Evolutionary conservation across 1,140 invertebrate species (phyloP).

Genomic region (Phortica variegata): DNA sequence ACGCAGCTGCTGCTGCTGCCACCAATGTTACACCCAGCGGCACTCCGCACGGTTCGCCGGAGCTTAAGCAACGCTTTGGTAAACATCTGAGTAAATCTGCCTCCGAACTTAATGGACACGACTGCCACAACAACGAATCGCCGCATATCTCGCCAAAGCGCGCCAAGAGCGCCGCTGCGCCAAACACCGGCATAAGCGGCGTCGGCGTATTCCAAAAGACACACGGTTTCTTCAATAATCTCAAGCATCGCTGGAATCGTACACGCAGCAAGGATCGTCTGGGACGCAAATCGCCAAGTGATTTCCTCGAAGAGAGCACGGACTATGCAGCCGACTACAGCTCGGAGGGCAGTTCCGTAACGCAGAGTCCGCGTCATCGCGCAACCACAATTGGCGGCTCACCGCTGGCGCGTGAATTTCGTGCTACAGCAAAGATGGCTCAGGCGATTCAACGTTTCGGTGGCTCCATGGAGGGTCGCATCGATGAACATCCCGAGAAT

Average conservation of each 20-base stretch:
- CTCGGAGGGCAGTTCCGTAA: conserved; percentile 70
- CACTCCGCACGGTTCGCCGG: conserved; percentile 42
- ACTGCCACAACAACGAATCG: conserved; percentile 38
- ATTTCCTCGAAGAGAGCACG: conserved; percentile 61
- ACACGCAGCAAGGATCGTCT: conserved; percentile 64
- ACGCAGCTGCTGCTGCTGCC: conserved; percentile 16
- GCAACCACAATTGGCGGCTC: conserved; percentile 48
- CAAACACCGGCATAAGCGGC: conserved; percentile 32
- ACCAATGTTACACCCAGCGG: conserved; percentile 23
- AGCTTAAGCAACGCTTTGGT: conserved; percentile 40
- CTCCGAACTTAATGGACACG: conserved; percentile 59
- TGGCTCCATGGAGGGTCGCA: conserved; percentile 56
- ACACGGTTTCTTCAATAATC: conserved; percentile 69
- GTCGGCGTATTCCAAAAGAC: conserved; percentile 68
- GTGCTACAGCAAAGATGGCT: conserved; percentile 51
- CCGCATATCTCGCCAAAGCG: conserved; percentile 58
- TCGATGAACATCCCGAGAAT: conserved; percentile 53
- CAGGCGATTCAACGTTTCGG: conserved; percentile 50
- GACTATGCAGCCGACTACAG: conserved; percentile 75
- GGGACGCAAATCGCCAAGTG: conserved; percentile 57
- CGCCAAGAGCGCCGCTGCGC: conserved; percentile 57
- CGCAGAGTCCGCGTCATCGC: conserved; percentile 68
- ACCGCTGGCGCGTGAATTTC: conserved; percentile 42
- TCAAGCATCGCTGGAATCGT: conserved; percentile 67
- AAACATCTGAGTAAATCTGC: conserved; percentile 62